Base-by-base conservation (phyloP, 30 jellyfish, hydroid and myxozoan species). In the Clytia hemisphaerica region DNA sequence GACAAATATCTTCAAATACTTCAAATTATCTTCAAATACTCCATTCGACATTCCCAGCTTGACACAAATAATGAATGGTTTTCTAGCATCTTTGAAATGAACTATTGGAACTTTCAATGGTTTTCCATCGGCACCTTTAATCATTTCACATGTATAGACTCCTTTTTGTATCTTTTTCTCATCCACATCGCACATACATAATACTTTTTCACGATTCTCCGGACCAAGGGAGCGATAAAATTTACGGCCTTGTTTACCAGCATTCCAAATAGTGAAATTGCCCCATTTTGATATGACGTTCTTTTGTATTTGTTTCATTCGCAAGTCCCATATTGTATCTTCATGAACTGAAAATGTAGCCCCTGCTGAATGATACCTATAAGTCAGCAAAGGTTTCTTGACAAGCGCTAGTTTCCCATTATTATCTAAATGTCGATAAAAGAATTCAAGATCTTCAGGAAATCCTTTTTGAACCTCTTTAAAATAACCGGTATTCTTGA, bases 201-300 rank as follows among this genome's bases (percentile, higher is more conserved):
- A 27, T 25, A 84, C 93, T 82, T 84, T 84, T 10, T 19, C 31
- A 3, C 93, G 71, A 72, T 67, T 83, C 37, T 51, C 57, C 18
- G 44, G 33, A 4, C 63, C 28, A 24, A 88, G 74, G 0, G 94
- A 73, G 21, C 94, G 80, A 53, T 35, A 80, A 55, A 88, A 75
- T 51, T 55, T 76, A 14, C 97, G 73, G 5, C 97, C 97, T 76
- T 80, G 97, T 49, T 88, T 88, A 40, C 97, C 97, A 22, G 97
- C 97, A 67, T 88, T 88, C 97, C 97, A 88, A 25, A 88, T 88
- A 5, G 97, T 88, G 36, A 88, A 88, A 1, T 33, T 24, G 1
- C 37, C 25, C 94, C 94, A 88, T 15, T 36, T 18, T 26, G 33
- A 21, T 68, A 88, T 61, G 30, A 88, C 94, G 57, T 75, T 49